Percentiles rank a stretch among this genome's conserved stretches.
phyloP scores from a whole-genome alignment of 2,888 invertebrate genomes.

The Scaptodrosophila latifasciaeformis region DNA sequence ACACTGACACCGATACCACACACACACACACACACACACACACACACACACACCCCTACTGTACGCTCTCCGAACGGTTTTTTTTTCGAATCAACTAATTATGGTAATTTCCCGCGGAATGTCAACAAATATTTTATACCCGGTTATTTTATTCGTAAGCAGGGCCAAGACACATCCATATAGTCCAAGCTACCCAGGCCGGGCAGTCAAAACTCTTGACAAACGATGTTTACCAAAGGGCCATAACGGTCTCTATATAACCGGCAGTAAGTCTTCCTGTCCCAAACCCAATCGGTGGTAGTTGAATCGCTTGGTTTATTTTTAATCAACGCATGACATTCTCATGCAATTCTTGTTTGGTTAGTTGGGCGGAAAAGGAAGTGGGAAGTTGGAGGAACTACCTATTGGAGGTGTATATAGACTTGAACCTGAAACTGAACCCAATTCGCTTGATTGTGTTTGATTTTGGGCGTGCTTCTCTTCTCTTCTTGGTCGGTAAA shows the following conservation, averaged over 20 bases:
- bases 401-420: conserved; percentile 38
- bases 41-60: conserved; percentile 1
- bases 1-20: conserved; percentile 36
- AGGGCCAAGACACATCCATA: conserved; percentile 7
- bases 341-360: too few relatives aligned
- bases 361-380: too few relatives aligned
- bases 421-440: conserved; percentile 40
- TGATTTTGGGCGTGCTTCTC: conserved; percentile 54
- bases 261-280: not conserved
- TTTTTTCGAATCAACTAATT: conserved; percentile 66
- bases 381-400: not conserved
- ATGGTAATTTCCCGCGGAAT: conserved; percentile 71
- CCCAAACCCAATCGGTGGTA: conserved; percentile 25
- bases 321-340: conserved; percentile 53
- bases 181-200: conserved; percentile 1
- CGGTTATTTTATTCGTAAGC: conserved; percentile 30
- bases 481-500: conserved; percentile 46
- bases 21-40: conserved; percentile 14
- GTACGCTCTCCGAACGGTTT: conserved; percentile 26
- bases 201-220: conserved; percentile 59
- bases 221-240: conserved; percentile 63
- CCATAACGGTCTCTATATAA: conserved; percentile 24
- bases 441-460: conserved; percentile 69
- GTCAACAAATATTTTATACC: conserved; percentile 70
- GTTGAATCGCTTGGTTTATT: conserved; percentile 57